Evolutionary conservation across 2,113 vertebrate species (phyloP).

Genomic region (Chiloscyllium plagiosum): DNA sequence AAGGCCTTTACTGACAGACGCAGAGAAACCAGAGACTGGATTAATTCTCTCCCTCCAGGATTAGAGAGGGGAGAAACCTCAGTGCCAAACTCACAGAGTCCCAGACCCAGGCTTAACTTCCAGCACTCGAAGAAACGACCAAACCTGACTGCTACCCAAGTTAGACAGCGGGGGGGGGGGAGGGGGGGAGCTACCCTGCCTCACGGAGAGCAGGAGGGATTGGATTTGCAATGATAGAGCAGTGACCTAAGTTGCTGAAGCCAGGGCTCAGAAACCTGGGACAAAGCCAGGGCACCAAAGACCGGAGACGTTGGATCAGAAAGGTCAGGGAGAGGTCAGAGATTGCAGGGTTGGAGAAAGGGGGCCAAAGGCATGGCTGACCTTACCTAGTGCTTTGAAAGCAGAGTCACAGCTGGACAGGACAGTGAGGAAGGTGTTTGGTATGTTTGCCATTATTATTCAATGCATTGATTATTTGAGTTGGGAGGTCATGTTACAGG

Average conservation of each 20-base stretch:
- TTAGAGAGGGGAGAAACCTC: background rate
- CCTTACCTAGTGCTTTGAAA: too few relatives aligned
- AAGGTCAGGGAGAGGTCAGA: background rate
- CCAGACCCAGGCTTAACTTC: background rate
- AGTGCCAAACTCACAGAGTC: background rate
- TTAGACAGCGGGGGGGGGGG: too few relatives aligned
- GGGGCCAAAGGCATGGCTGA: background rate
- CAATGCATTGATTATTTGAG: too few relatives aligned
- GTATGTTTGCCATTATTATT: too few relatives aligned
- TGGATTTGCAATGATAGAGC: background rate
- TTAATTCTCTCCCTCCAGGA: background rate
- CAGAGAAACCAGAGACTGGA: background rate
- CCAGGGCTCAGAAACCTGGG: background rate
- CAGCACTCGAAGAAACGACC: too few relatives aligned
- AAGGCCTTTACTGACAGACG: background rate
- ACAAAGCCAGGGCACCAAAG: background rate
- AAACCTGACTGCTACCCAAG: too few relatives aligned
- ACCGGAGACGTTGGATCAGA: background rate
- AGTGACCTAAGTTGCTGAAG: too few relatives aligned
- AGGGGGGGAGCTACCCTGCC: too few relatives aligned
- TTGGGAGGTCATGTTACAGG: too few relatives aligned
- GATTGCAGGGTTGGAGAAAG: background rate
- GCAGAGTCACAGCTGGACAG: too few relatives aligned
- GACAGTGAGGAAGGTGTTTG: too few relatives aligned
- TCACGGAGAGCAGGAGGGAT: background rate